These are phyloP conservation scores for Brachypodius melanocephalos DNA, from an alignment of 2,113 vertebrate genomes.

Conservation along the genomic window DNA sequence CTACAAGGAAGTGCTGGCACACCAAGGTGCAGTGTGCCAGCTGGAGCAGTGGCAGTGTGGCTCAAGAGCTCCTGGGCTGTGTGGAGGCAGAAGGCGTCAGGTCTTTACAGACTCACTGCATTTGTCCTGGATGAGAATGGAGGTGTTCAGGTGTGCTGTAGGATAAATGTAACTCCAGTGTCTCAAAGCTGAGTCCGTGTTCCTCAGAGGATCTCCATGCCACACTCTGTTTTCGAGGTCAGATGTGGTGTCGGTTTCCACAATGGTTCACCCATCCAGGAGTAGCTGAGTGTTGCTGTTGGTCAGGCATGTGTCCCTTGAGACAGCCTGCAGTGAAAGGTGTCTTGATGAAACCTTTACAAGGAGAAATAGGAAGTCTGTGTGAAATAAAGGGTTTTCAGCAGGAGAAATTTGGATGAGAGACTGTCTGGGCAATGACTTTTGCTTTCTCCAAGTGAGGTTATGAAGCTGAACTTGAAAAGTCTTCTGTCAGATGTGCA, in stretches of 20 bases:
- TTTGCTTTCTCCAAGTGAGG: neutral
- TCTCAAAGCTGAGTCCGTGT: neutral
- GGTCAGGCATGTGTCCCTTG: neutral
- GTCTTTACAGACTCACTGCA: neutral
- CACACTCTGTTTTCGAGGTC: neutral
- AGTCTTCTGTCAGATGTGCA: neutral
- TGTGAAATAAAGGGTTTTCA: neutral
- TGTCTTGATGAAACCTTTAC: neutral
- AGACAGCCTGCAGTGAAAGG: neutral
- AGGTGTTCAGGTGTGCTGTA: rapidly evolving
- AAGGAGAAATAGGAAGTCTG: neutral
- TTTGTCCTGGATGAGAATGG: neutral
- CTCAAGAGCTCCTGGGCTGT: neutral
- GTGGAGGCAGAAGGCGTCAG: neutral
- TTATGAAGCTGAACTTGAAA: neutral
- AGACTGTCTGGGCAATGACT: neutral
- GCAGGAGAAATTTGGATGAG: neutral
- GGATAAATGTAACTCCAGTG: neutral
- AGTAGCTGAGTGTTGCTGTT: neutral
- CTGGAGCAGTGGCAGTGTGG: neutral
- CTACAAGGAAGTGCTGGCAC: neutral
- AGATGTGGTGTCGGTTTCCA: neutral
- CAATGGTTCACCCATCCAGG: neutral
- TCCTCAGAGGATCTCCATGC: neutral
- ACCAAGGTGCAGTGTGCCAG: neutral